Conservation (phyloP, 1,140 invertebrate genomes). For the Sycobia sp. region DNA sequence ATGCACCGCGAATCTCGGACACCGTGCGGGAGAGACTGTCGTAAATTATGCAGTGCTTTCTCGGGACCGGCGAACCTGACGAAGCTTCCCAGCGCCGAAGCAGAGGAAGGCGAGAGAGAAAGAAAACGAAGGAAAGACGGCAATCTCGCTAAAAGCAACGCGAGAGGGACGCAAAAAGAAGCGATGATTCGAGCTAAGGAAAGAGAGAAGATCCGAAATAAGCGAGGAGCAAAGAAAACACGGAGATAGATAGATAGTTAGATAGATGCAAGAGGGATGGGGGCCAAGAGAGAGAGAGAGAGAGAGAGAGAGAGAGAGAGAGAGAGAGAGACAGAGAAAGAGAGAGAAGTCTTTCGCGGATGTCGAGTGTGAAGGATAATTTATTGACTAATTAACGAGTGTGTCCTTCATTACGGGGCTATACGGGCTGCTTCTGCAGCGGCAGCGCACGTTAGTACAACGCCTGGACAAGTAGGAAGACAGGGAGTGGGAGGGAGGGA, state of each 20-base stretch:
- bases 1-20: no score
- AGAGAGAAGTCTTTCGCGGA: slow-evolving; percentile 35
- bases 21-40: background rate
- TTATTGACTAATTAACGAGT: slow-evolving; percentile 63
- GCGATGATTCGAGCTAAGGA: background rate
- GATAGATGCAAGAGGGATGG: no score
- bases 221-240: no score
- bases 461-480: no score
- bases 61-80: background rate
- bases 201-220: background rate
- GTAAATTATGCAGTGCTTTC: slow-evolving; percentile 1
- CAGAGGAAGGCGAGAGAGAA: background rate
- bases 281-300: no score
- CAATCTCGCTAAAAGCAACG: background rate
- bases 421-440: no score
- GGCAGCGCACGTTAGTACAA: no score
- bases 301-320: slow-evolving; percentile 1
- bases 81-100: background rate
- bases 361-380: slow-evolving; percentile 58
- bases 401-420: slow-evolving; percentile 61
- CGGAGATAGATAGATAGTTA: no score
- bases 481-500: no score
- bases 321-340: slow-evolving; percentile 8
- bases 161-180: background rate
- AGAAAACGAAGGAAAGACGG: background rate